phyloP scores from a whole-genome alignment of 1,140 invertebrate species.

The Antheraea mylitta region DNA sequence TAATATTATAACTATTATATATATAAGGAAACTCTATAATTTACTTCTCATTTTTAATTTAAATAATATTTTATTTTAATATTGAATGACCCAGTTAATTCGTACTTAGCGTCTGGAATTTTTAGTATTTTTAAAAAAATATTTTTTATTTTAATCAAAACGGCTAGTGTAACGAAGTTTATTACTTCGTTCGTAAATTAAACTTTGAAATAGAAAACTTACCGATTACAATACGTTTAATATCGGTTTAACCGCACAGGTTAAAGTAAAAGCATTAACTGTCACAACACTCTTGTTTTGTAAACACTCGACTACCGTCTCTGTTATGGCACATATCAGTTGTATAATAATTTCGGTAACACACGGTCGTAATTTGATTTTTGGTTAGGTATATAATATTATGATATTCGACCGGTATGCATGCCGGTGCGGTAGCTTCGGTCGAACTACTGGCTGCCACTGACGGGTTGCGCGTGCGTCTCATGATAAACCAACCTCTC shows the following conservation, averaged over 20 bases:
- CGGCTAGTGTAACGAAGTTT: background rate
- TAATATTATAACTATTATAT: too few relatives aligned
- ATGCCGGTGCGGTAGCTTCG: constrained; percentile 49
- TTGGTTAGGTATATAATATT: constrained; percentile 15
- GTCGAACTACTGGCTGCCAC: constrained; percentile 52
- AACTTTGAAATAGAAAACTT: constrained; percentile 9
- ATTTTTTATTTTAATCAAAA: too few relatives aligned
- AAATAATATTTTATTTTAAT: background rate
- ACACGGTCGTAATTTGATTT: constrained; percentile 34
- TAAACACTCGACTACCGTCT: constrained; percentile 51
- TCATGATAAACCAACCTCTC: constrained; percentile 60
- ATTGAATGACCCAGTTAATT: background rate
- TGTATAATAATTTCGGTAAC: constrained; percentile 59
- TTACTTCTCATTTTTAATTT: background rate
- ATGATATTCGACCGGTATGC: constrained; percentile 21
- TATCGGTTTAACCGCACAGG: constrained; percentile 30
- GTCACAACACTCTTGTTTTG: constrained; percentile 60
- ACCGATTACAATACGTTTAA: constrained; percentile 11
- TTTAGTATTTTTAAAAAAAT: too few relatives aligned
- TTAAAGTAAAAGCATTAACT: constrained; percentile 51
- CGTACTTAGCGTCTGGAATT: background rate
- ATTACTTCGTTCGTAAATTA: background rate
- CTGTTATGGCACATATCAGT: constrained; percentile 50
- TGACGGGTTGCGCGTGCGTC: constrained; percentile 47
- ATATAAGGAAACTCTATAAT: too few relatives aligned